Percentiles rank a stretch among this genome's conserved stretches.
These are phyloP conservation scores for Patagioenas fasciata DNA, from an alignment of 2,113 vertebrate genomes.

Conservation along the genomic window DNA sequence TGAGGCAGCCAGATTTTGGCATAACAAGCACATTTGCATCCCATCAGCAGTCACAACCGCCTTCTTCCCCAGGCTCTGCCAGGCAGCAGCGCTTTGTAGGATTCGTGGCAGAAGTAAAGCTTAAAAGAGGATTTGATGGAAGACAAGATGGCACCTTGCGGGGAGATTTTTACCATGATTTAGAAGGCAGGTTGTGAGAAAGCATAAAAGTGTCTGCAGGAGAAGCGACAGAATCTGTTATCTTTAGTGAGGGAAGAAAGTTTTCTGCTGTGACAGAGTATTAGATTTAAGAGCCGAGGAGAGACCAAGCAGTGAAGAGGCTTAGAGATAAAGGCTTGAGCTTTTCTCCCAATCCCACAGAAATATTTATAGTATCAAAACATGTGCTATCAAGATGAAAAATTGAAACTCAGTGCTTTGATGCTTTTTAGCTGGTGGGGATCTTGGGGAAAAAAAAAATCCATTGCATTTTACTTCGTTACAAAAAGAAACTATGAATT, in stretches of 20 bases:
- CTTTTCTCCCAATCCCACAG: constrained; percentile 24
- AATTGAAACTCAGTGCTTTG: neutral
- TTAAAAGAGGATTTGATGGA: neutral
- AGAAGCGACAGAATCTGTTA: constrained; percentile 33
- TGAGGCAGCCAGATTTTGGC: neutral
- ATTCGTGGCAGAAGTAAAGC: neutral
- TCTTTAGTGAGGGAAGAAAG: neutral
- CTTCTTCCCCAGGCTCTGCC: neutral
- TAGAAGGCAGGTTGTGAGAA: constrained; percentile 13
- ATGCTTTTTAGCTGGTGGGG: neutral
- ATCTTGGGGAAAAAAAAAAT: neutral
- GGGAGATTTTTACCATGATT: constrained; percentile 26
- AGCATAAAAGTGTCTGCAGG: constrained; percentile 1
- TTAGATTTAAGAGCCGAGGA: constrained; percentile 29
- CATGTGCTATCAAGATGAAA: constrained; percentile 12
- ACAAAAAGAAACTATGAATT: neutral
- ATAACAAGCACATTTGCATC: neutral
- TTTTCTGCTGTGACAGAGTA: constrained; percentile 24
- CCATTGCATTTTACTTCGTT: neutral
- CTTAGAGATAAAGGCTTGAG: constrained; percentile 20
- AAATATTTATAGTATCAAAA: constrained; percentile 41
- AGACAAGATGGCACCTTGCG: neutral
- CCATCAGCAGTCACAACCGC: neutral
- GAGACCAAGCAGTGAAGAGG: neutral
- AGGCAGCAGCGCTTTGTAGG: neutral